Base-by-base conservation (phyloP, 2,113 vertebrate genomes). In the Clupea harengus region DNA sequence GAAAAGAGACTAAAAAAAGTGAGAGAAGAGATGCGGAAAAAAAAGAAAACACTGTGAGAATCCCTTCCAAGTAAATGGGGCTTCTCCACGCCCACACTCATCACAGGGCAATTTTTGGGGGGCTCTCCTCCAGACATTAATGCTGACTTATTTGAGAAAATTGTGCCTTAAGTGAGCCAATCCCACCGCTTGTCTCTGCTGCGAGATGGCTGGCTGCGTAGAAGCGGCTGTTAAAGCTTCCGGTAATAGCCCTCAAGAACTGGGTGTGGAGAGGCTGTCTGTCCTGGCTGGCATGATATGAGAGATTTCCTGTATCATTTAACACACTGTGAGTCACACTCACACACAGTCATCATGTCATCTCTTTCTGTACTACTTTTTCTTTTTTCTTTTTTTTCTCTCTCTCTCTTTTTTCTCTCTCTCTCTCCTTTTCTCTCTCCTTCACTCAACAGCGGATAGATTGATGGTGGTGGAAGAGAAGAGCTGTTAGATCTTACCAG, bases 401-500 rank as follows among this genome's bases (percentile, higher is more conserved):
- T 22, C 60, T 22, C 22, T 64, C 22, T 60, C 18, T 4, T 11
- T 22, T 64, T 6, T n/a, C 22, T 64, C 18, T 1, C 60, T 9
- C 64, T 72, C n/a, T 72, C 9, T 72, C 64, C 28, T 6, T 28
- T 13, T 39, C 28, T 39, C 28, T 75, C 9, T 39, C 17, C 39
- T 13, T 75, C 28, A 17, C 28, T 75, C 67, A 75, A 15, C 67
- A 39, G 32, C 9, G 67, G 25, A 39, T 75, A 10, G 67, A 75
- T 75, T 75, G 67, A 32, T 6, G 32, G 46, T 84, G 44, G 86
- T 46, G 32, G 85, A 28, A 20, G 45, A 18, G 85, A 60, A 85
- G 84, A 75, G 39, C 45, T 78, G 52, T 39, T 52, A 87, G 32
- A 90, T 54, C 95, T 92, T 95, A 95, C 95, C 95, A 95, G 89